Conservation (phyloP, 2,888 invertebrate species). For the Diarsia brunnea region DNA sequence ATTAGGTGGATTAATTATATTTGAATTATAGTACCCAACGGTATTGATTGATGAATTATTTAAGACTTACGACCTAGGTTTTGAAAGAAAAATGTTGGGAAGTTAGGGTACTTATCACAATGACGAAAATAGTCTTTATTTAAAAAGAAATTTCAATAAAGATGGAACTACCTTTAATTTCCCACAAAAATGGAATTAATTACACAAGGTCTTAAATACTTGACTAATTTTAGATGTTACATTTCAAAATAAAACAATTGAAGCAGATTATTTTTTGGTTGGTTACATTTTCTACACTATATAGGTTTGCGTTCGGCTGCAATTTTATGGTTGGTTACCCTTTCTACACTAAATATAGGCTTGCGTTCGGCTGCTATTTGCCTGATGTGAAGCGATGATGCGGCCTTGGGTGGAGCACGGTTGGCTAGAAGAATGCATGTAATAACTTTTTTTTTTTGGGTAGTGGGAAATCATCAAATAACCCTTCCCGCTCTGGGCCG, state of each 20-base stretch:
- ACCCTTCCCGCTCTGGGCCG: too few species aligned
- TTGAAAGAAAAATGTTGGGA: neutral
- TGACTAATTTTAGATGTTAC: neutral
- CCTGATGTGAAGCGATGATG: too few species aligned
- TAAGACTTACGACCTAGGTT: neutral
- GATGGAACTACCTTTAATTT: neutral
- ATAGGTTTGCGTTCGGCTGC: too few species aligned
- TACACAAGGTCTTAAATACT: neutral
- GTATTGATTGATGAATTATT: constrained; percentile 21
- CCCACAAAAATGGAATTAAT: neutral
- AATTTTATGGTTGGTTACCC: neutral
- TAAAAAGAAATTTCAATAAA: neutral
- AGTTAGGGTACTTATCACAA: neutral
- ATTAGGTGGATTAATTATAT: constrained; percentile 55
- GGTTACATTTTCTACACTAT: neutral
- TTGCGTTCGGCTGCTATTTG: too few species aligned
- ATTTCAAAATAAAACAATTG: neutral
- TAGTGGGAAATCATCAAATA: too few species aligned
- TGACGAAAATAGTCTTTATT: neutral
- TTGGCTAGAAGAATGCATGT: too few species aligned
- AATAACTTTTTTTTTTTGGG: too few species aligned
- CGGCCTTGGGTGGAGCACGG: too few species aligned
- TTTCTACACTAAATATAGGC: too few species aligned
- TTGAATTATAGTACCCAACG: constrained; percentile 32
- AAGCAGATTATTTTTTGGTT: neutral